phyloP scores from a whole-genome alignment of 2,888 invertebrate species.

The Trichacis sp. region DNA sequence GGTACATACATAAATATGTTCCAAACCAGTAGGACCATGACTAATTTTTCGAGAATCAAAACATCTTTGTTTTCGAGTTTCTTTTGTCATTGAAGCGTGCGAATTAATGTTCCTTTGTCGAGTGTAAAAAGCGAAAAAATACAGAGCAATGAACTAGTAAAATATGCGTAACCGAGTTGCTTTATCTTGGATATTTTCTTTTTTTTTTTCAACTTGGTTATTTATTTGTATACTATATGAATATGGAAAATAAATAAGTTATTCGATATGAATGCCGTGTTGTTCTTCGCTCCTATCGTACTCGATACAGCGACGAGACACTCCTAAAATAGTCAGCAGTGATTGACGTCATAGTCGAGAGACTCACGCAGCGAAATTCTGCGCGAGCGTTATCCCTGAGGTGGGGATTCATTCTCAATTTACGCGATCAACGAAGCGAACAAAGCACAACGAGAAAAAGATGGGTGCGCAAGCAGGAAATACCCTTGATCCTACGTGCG shows the following conservation, averaged over 20 bases:
- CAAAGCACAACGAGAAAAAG: not conserved
- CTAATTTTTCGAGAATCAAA: slow-evolving; percentile 6
- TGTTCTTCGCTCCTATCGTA: slow-evolving; percentile 38
- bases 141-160: slow-evolving; percentile 8
- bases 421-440: not conserved
- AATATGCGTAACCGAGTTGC: slow-evolving; percentile 14
- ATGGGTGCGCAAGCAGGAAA: slow-evolving; percentile 1
- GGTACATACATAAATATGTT: not conserved
- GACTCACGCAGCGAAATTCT: not conserved
- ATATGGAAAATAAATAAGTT: slow-evolving; percentile 55
- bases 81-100: slow-evolving; percentile 4
- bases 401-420: too few relatives aligned
- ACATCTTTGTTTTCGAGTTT: slow-evolving; percentile 1
- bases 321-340: slow-evolving; percentile 66
- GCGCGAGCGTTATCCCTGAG: too few relatives aligned
- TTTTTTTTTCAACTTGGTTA: slow-evolving; percentile 55
- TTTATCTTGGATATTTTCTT: slow-evolving; percentile 33
- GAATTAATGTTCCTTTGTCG: slow-evolving; percentile 1
- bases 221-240: slow-evolving; percentile 65
- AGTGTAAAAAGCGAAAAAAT: not conserved
- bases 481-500: not conserved
- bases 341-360: slow-evolving; percentile 58
- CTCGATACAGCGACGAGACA: slow-evolving; percentile 53
- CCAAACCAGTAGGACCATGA: not conserved
- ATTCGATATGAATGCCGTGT: slow-evolving; percentile 51